Conservation (phyloP, 2,888 invertebrate genomes). For the Lasioglossum vierecki region DNA sequence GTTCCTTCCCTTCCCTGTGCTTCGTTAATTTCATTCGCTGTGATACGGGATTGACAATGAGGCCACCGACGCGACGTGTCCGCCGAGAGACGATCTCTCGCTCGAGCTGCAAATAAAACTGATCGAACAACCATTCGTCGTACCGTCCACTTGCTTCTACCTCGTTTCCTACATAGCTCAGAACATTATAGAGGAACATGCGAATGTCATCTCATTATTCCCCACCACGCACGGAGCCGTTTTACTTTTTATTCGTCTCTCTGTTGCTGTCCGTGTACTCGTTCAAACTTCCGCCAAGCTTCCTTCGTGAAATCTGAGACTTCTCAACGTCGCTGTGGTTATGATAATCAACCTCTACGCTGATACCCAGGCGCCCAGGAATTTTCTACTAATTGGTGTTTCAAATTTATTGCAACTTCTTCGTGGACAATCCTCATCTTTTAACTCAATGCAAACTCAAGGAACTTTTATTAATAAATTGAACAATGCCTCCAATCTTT, state of each 20-base stretch:
- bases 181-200: not conserved
- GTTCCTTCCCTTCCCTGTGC: not conserved
- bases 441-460: not conserved
- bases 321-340: too few species aligned
- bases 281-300: too few species aligned
- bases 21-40: not conserved
- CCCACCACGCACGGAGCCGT: too few species aligned
- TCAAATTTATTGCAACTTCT: not conserved
- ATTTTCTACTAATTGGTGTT: not conserved
- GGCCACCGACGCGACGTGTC: not conserved
- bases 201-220: not conserved
- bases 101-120: not conserved
- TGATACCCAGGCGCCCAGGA: not conserved
- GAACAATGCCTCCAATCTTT: not conserved
- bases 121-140: not conserved
- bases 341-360: not conserved
- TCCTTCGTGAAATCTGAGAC: too few species aligned
- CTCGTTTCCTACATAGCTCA: not conserved
- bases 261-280: not conserved
- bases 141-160: not conserved
- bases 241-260: not conserved
- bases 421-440: not conserved
- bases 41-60: slow-evolving; percentile 9
- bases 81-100: not conserved
- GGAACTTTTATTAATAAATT: not conserved